Evolutionary conservation across 2,888 invertebrate species (phyloP), one percentile per base, ranked within the genome.

Genomic region (Hypselothyrea guttata): DNA sequence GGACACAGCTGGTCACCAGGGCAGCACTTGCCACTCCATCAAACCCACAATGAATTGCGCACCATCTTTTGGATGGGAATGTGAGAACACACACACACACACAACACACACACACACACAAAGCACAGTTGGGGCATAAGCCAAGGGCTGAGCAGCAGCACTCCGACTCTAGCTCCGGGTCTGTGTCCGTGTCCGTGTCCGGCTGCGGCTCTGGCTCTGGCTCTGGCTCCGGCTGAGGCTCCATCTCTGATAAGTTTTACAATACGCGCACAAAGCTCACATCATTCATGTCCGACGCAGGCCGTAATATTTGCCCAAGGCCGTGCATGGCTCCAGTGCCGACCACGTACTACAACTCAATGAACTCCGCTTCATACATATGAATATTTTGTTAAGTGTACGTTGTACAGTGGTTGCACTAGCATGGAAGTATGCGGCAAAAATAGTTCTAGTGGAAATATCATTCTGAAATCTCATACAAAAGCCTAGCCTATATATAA

Each of bases 201-300:
- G 55, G 40, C 57, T 76, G n/a, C 47, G 34, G 13, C 11, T 30
- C 22, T 11, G 16, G 28, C 16, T 31, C 48, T 44, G 35, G 13
- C 12, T 30, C 27, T 11, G 15, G 44, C 48, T 41, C 62, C 63
- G 30, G 42, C 34, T 42, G 22, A 22, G 52, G 42, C 62, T 72
- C 30, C 28, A 15, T 37, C 58, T 73, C 22, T 22, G 22, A 2
- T 78, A 78, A 78, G 84, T 84, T 78, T 81, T 76, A 78, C 84
- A 78, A 75, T 75, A 79, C 73, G 60, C 57, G 30, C 75, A 73
- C 77, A 81, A 76, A 73, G 65, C 67, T 61, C 77, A 66, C 78
- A 84, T 79, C 78, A 78, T 84, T 84, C 81, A 84, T 78, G 78
- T 78, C 78, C 74, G 44, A 60, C 63, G 55, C 78, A 79, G 84